A percentile compares a stretch with the other conserved stretches of the same genome.
These are phyloP conservation scores for Acrobasis suavella DNA, from an alignment of 2,888 invertebrate genomes.

Conservation along the genomic window DNA sequence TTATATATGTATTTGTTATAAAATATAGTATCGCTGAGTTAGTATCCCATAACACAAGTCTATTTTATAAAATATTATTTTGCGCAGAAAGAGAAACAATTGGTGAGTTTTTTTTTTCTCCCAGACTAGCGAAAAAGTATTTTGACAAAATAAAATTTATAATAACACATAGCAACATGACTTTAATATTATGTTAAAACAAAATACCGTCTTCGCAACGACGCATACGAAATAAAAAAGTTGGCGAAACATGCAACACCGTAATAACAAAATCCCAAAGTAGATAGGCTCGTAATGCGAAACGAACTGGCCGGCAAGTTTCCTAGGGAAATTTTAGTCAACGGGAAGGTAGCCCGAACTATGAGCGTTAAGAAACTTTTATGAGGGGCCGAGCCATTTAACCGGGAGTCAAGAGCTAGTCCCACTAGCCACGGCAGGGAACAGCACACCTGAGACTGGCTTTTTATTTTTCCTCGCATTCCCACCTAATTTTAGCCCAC, in stretches of 20 bases:
- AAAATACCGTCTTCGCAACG: no score
- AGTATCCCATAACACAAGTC: no score
- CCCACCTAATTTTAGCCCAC: slow-evolving; percentile 75
- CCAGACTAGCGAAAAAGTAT: no score
- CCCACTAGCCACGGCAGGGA: slow-evolving; percentile 55
- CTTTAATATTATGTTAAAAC: no score
- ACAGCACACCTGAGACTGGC: slow-evolving; percentile 75
- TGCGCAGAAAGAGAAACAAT: no score
- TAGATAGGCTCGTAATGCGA: slow-evolving; percentile 60
- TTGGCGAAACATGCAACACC: slow-evolving; percentile 53
- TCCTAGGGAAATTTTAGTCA: slow-evolving; percentile 67
- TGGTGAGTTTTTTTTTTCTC: no score
- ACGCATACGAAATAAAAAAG: slow-evolving; percentile 59
- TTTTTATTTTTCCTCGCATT: slow-evolving; percentile 78
- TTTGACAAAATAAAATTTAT: no score
- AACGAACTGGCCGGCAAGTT: slow-evolving; percentile 63
- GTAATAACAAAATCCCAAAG: slow-evolving; percentile 58
- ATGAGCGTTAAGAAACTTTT: slow-evolving; percentile 79
- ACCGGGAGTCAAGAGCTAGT: slow-evolving; percentile 77
- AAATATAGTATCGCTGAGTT: no score
- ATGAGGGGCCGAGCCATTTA: slow-evolving; percentile 73
- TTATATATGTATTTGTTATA: no score
- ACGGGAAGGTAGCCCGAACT: slow-evolving; percentile 65
- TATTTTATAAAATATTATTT: no score
- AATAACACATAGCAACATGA: no score